Evolutionary conservation across 2,113 vertebrate species (phyloP).

Genomic region (Elgaria multicarinata): DNA sequence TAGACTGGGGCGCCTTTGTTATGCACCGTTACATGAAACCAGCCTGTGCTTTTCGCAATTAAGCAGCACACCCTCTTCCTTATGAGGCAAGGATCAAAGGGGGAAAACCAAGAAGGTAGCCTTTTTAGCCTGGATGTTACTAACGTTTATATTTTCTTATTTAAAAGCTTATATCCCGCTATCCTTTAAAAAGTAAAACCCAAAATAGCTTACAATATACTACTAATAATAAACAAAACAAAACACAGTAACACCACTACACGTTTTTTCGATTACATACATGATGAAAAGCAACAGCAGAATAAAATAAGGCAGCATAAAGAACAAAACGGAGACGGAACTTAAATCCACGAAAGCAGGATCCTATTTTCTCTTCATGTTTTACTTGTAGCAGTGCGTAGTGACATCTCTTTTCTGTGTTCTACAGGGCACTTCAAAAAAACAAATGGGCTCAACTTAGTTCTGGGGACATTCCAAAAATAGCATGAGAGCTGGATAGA

Average conservation of each 20-base stretch:
- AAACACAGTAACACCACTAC: neutral
- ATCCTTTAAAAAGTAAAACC: neutral
- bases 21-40: constrained; percentile 30
- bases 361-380: neutral
- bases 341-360: neutral
- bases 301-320: neutral
- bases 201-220: neutral
- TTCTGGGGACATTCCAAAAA: no score
- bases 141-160: neutral
- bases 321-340: neutral
- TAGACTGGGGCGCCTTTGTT: constrained; percentile 46
- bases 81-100: constrained; percentile 52
- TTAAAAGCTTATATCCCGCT: neutral
- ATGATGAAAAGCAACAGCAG: neutral
- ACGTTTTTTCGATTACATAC: neutral
- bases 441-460: neutral
- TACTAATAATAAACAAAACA: neutral
- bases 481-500: no score
- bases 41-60: constrained; percentile 7
- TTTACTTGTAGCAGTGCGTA: neutral
- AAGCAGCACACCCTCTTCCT: constrained; percentile 35
- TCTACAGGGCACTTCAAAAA: neutral
- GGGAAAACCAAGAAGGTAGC: neutral
- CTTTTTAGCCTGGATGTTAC: neutral
- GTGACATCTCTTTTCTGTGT: neutral